Evolutionary conservation across 2,888 invertebrate species (phyloP), one percentile per base, ranked within the genome.

Genomic region (Orthonychiurus folsomi): DNA sequence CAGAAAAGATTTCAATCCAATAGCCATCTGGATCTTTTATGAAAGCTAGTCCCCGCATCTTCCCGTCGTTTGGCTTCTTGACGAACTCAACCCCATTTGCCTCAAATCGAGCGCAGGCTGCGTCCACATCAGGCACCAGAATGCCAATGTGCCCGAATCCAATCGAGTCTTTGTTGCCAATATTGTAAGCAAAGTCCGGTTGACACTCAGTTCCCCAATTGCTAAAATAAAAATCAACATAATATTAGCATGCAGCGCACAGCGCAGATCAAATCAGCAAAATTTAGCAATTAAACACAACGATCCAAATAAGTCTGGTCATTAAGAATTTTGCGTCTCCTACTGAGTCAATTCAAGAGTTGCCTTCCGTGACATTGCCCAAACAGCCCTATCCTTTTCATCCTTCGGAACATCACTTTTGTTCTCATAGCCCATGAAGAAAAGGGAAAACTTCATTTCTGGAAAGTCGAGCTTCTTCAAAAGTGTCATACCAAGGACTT

Each of bases 11-110:
- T 77, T 95, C 94, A 74, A 95, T 93, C 93, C 93, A 93, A 76
- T 95, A 95, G 28, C 93, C 94, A 76, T 95, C 95, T 0, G 95
- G 95, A 77, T 95, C 95, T 73, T 91, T 88, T 64, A 95, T 91
- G 76, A 95, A 95, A 1, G 94, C 95, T 56, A 95, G 79, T 0
- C 92, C 92, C 77, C 89, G 93, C 92, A 94, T 93, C 76, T 88
- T 90, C 75, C 83, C 83, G 73, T 92, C 94, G 74, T 88, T 85
- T 0, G 93, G 93, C 69, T 84, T 86, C 76, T 95, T 96, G 1
- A 93, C 82, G 77, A 94, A 96, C 66, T 88, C 86, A 2, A 94
- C 93, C 0, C 88, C 89, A 62, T 86, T 80, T 69, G 86, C 81
- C 75, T 93, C 91, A 76, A 96, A 95, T 73, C 88, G 81, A 73